Conservation (phyloP, 2,888 invertebrate species). For the Bombylius discolor region DNA sequence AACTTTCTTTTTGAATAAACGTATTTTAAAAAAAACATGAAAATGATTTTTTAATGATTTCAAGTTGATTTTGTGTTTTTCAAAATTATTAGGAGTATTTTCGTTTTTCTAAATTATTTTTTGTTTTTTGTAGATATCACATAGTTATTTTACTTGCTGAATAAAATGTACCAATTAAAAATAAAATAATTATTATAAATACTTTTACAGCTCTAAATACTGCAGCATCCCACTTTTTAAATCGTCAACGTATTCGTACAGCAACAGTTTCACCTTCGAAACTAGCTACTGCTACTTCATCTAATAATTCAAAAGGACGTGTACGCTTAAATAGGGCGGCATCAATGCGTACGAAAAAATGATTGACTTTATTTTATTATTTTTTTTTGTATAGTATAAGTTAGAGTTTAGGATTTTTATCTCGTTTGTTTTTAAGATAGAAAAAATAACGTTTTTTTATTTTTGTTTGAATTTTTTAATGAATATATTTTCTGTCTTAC, state of each 20-base stretch:
- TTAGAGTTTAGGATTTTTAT: not conserved
- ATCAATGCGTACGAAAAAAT: conserved; percentile 32
- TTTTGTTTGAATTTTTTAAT: no score
- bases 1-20: no score
- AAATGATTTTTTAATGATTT: no score
- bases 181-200: no score
- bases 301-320: not conserved
- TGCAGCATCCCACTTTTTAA: conserved; percentile 4
- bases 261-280: not conserved
- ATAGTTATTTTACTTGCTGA: no score
- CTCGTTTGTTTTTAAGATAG: not conserved
- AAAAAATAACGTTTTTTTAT: not conserved
- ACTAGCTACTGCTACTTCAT: not conserved
- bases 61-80: no score
- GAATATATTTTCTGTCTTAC: no score
- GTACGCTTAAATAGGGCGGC: conserved; percentile 32
- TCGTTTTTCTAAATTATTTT: no score
- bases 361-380: conserved; percentile 3
- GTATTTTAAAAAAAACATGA: no score
- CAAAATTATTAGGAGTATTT: no score
- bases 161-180: no score
- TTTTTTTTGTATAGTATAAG: not conserved
- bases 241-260: conserved; percentile 10
- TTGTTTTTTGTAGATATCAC: no score
- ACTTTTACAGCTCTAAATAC: conserved; percentile 6